These are phyloP conservation scores for Caenorhabditis wallacei DNA, from an alignment of 2,888 invertebrate species.

Conservation along the genomic window DNA sequence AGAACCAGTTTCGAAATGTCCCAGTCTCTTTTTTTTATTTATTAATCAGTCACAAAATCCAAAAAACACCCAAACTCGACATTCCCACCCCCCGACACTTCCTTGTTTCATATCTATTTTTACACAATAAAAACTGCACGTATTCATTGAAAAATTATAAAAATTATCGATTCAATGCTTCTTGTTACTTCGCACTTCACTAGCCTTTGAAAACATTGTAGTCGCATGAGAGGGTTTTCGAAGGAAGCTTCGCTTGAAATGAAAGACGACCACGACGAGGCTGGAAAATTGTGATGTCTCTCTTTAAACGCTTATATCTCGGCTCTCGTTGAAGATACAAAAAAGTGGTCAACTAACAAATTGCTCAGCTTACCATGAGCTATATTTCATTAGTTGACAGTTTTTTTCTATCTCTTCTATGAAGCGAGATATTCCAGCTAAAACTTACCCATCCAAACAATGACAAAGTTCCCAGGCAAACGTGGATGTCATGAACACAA, in stretches of 20 bases:
- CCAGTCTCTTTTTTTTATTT: no score
- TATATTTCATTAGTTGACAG: background rate
- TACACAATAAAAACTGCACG: background rate
- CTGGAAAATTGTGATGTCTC: background rate
- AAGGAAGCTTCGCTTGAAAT: slow-evolving; percentile 32
- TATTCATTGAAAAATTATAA: background rate
- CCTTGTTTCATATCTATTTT: background rate
- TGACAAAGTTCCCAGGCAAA: slow-evolving; percentile 65
- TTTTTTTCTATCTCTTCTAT: background rate
- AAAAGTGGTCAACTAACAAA: no score
- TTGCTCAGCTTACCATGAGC: no score
- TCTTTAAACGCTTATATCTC: no score
- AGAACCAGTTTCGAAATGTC: no score
- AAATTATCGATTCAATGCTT: background rate
- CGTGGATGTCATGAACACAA: slow-evolving; percentile 56
- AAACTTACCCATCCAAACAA: slow-evolving; percentile 58
- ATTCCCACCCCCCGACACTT: no score
- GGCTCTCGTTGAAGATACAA: no score
- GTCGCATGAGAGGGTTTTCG: background rate
- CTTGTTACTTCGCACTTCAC: slow-evolving; percentile 17
- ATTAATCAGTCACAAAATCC: no score
- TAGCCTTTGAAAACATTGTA: slow-evolving; percentile 10
- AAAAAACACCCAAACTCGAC: no score
- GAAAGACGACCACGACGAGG: slow-evolving; percentile 35
- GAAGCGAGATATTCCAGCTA: no score